Conservation (phyloP, 2,888 invertebrate species). For the Epinotia ramella region DNA sequence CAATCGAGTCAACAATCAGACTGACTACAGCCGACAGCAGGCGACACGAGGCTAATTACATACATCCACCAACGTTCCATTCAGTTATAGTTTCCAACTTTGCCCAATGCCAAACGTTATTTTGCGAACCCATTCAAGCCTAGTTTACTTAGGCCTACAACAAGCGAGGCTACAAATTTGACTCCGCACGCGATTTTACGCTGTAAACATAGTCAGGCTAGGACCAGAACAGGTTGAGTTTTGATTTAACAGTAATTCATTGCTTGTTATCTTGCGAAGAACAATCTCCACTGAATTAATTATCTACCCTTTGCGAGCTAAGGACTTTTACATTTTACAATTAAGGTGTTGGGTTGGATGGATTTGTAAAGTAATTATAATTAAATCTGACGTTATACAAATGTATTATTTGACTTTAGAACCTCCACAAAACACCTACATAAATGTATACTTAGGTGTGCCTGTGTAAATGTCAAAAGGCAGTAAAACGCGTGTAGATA, state of each 20-base stretch:
- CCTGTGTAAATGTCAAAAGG: no score
- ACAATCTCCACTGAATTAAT: constrained; percentile 26
- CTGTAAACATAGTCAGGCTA: constrained; percentile 21
- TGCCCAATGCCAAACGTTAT: constrained; percentile 51
- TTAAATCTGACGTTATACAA: background rate
- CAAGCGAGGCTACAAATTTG: constrained; percentile 27
- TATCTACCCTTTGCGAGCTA: constrained; percentile 18
- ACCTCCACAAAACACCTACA: background rate
- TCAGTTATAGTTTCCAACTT: constrained; percentile 47
- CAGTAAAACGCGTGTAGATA: background rate
- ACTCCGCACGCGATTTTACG: constrained; percentile 26
- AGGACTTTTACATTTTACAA: constrained; percentile 8
- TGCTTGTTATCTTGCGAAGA: constrained; percentile 18
- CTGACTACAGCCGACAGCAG: constrained; percentile 42
- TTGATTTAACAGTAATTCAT: constrained; percentile 32
- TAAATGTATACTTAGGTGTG: background rate
- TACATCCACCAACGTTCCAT: constrained; percentile 54
- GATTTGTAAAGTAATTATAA: background rate
- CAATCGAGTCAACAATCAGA: constrained; percentile 44
- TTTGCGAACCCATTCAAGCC: constrained; percentile 53
- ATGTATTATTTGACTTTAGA: background rate
- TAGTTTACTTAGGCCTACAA: constrained; percentile 47
- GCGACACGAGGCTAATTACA: constrained; percentile 51
- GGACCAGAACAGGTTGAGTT: constrained; percentile 1
- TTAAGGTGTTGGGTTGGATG: background rate